Conservation (phyloP, 2,888 invertebrate species). For the Acrocyrtus sp. region DNA sequence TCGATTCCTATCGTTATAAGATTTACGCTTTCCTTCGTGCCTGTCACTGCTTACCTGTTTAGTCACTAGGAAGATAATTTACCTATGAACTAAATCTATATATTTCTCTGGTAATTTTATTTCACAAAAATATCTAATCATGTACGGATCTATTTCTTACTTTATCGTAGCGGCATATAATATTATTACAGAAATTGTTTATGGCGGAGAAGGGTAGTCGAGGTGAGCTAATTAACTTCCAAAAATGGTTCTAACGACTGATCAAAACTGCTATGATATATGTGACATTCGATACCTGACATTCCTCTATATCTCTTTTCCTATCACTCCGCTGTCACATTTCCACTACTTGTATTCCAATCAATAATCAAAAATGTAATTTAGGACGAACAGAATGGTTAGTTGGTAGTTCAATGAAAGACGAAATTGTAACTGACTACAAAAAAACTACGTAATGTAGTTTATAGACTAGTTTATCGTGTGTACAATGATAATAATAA, state of each 20-base stretch:
- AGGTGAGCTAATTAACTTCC: not conserved
- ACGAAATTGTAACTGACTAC: not conserved
- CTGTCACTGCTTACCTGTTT: not conserved
- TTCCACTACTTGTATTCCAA: not conserved
- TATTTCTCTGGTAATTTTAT: too few species aligned
- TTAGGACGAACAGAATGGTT: too few species aligned
- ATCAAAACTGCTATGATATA: not conserved
- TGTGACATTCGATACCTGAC: constrained; percentile 35
- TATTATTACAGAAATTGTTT: too few species aligned
- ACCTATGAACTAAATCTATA: too few species aligned
- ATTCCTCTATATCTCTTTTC: constrained; percentile 25
- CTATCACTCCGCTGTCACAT: not conserved
- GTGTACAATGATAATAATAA: not conserved
- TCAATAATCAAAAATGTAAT: not conserved
- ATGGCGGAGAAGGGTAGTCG: too few species aligned
- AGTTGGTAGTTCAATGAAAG: too few species aligned
- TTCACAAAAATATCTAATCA: not conserved
- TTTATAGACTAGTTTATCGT: not conserved
- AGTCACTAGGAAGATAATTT: not conserved
- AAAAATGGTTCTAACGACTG: not conserved
- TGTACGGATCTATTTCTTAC: not conserved
- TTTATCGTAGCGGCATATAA: not conserved
- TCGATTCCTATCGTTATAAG: not conserved
- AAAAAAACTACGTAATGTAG: not conserved
- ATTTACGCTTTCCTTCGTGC: not conserved